These are phyloP conservation scores for Lonchura striata DNA, from an alignment of 2,113 vertebrate species.

Conservation along the genomic window DNA sequence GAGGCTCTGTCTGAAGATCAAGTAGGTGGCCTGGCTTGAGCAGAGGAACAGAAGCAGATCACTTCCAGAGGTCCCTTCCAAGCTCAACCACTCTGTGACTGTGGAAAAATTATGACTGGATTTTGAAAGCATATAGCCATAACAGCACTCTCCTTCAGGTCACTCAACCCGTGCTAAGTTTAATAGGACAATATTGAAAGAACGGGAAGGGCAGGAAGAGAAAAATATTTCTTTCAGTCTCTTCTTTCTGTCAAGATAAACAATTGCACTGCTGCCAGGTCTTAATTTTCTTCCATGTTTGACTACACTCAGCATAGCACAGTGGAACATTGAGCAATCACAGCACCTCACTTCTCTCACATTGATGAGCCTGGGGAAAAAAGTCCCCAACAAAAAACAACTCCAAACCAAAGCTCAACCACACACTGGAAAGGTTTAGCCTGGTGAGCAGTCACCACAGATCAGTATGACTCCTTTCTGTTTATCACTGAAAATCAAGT, in stretches of 20 bases:
- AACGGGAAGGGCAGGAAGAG: neutral
- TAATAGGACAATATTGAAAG: neutral
- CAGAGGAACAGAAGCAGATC: neutral
- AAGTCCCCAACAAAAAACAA: neutral
- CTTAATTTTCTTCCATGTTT: neutral
- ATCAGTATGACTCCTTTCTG: neutral
- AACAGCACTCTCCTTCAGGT: neutral
- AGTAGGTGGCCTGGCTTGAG: neutral
- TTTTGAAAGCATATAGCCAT: neutral
- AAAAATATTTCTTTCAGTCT: neutral
- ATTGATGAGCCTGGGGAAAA: neutral
- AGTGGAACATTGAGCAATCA: neutral
- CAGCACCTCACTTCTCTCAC: neutral
- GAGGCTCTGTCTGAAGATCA: neutral
- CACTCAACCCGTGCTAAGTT: neutral
- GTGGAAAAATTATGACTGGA: neutral
- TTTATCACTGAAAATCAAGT: neutral
- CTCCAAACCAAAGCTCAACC: neutral
- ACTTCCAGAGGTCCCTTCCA: neutral
- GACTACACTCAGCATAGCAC: neutral
- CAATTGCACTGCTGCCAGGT: neutral
- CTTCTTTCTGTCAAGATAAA: neutral
- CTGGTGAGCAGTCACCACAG: neutral
- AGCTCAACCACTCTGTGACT: neutral
- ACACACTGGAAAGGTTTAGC: neutral